Conservation (phyloP, 1,140 invertebrate genomes). For the Anastatus disparis region DNA sequence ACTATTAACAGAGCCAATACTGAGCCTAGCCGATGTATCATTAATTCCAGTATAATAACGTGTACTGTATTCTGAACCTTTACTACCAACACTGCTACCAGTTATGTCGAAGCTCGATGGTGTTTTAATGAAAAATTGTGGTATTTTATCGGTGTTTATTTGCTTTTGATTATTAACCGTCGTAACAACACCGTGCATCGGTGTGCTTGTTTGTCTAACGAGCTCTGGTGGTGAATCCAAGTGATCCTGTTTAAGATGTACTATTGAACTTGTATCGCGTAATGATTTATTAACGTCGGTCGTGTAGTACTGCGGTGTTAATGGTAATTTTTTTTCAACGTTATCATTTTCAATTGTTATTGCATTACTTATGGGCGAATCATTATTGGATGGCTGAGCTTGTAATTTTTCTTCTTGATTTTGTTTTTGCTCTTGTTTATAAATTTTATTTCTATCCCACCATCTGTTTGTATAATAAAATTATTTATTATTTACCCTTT, state of each 20-base stretch:
- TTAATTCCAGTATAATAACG: conserved; percentile 13
- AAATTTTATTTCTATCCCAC: no score
- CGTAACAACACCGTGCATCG: conserved; percentile 20
- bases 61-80: neutral
- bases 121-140: conserved; percentile 26
- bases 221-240: conserved; percentile 37
- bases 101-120: conserved; percentile 9
- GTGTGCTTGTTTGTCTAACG: conserved; percentile 45
- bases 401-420: no score
- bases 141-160: neutral
- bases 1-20: conserved; percentile 7
- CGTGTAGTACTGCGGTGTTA: neutral
- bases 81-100: neutral
- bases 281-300: neutral
- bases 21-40: neutral
- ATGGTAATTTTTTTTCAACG: neutral
- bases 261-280: conserved; percentile 4
- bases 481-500: no score
- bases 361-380: neutral
- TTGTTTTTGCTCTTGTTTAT: no score
- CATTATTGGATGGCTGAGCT: no score
- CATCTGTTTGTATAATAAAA: no score
- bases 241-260: neutral
- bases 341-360: neutral
- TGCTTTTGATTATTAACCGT: neutral